Conservation (phyloP, 2,113 vertebrate genomes). For the Raja brachyura region DNA sequence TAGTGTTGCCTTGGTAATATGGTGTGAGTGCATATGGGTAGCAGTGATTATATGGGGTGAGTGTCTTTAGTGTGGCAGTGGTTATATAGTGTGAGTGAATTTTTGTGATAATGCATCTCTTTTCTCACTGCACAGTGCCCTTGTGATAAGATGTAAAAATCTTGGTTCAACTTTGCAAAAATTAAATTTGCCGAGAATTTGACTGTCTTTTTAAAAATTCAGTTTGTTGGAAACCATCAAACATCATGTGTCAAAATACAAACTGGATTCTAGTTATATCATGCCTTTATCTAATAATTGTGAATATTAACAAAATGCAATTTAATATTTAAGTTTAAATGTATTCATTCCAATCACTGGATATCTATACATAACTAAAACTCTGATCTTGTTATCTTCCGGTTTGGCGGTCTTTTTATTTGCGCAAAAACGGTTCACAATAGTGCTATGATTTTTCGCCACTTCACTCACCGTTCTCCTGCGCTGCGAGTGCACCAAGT, state of each 20-base stretch:
- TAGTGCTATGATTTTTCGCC: too few relatives aligned
- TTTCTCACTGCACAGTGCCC: not conserved
- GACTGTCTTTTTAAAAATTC: conserved; percentile 17
- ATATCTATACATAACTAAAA: too few relatives aligned
- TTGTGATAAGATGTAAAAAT: not conserved
- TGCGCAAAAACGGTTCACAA: too few relatives aligned
- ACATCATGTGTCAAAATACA: not conserved
- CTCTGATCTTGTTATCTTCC: too few relatives aligned
- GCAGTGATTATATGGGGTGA: too few relatives aligned
- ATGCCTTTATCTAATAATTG: not conserved
- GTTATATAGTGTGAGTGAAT: not conserved
- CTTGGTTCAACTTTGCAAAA: not conserved
- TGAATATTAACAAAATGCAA: not conserved
- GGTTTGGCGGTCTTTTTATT: too few relatives aligned
- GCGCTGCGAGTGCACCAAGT: too few relatives aligned
- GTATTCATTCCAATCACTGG: not conserved
- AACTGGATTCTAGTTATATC: not conserved
- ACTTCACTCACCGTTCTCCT: too few relatives aligned
- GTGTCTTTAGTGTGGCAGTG: too few relatives aligned
- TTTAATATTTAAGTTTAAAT: not conserved
- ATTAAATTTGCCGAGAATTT: not conserved
- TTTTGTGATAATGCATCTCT: conserved; percentile 13
- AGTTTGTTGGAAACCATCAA: not conserved
- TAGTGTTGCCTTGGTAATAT: too few relatives aligned
- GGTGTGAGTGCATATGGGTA: too few relatives aligned